Conservation (phyloP, 2,888 invertebrate genomes). For the Omphaloscelis lunosa region DNA sequence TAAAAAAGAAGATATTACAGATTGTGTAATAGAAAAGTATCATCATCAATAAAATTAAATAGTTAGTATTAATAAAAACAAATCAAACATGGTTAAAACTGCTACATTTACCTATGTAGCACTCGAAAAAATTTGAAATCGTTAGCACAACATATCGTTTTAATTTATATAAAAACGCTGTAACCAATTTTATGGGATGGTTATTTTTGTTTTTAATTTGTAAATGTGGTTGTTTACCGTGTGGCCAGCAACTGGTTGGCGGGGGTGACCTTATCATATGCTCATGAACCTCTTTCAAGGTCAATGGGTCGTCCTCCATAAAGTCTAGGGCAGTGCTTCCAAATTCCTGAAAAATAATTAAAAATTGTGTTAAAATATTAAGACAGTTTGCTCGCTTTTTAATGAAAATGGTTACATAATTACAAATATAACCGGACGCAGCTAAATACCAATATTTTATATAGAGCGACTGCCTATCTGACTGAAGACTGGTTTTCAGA, state of each 20-base stretch:
- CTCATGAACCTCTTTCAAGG: conserved; percentile 95
- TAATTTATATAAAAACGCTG: conserved; percentile 24
- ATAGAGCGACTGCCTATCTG: neutral
- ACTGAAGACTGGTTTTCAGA: neutral
- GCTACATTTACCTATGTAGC: conserved; percentile 42
- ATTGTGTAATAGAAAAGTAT: conserved; percentile 4
- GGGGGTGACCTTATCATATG: conserved; percentile 96
- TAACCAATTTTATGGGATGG: conserved; percentile 9
- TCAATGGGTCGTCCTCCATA: conserved; percentile 93
- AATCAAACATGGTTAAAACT: conserved; percentile 24
- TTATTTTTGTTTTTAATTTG: conserved; percentile 11
- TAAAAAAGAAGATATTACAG: neutral
- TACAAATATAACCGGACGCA: neutral
- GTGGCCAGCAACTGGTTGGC: conserved; percentile 93
- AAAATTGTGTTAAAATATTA: neutral
- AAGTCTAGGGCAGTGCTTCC: conserved; percentile 88
- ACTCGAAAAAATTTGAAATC: conserved; percentile 23
- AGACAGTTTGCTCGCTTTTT: neutral
- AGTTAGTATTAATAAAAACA: neutral
- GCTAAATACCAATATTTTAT: neutral
- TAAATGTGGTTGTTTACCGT: conserved; percentile 77
- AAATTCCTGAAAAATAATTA: conserved; percentile 82
- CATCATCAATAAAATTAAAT: neutral
- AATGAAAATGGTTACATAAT: neutral
- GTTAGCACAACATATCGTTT: conserved; percentile 51